Evolutionary conservation across 2,888 invertebrate species (phyloP), one percentile per base, ranked within the genome.

Genomic region (Diabrotica balteata): DNA sequence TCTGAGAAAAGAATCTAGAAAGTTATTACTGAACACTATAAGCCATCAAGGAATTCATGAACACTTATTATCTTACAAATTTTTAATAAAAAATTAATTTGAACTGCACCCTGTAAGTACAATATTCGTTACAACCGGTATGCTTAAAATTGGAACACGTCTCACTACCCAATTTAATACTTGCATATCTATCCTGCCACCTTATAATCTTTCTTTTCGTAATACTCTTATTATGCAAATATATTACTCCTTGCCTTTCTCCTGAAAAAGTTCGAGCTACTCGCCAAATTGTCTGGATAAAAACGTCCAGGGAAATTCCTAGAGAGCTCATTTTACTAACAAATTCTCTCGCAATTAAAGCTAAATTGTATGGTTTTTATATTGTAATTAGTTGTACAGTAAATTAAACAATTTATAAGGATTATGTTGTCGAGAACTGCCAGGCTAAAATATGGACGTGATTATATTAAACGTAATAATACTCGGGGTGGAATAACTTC

Each of bases 351-450:
- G n/a, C 67, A 71, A 71, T 72, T 73, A 71, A 59, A 69, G 63
- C 44, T 59, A 59, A 72, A 67, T 66, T 71, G 51, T 46, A 42
- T 44, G 46, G 70, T 72, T 71, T 72, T 72, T 71, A 63, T 73
- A 71, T 72, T 73, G 72, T 73, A 75, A 73, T 75, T 74, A 75
- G 70, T 71, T 68, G 62, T 64, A 11, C 54, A 71, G 67, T 72
- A 72, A 74, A 75, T 74, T 73, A 60, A 66, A 69, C 66, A 69
- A 74, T 75, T 75, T 75, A 74, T 75, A 73, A 74, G 63, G 75
- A 75, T 76, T 72, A 17, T 8, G 32, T 52, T 32, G 52, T 52
- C 51, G 51, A 52, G 51, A 54, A 54, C 8, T 54, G 32, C n/a
- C 42, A 8, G n/a, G 42, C 42, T 32, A 43, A 54, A 54, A 32